Percentiles rank a stretch among this genome's conserved stretches.
These are phyloP conservation scores for Macroteleia sp. DNA, from an alignment of 2,888 invertebrate genomes.

Conservation along the genomic window DNA sequence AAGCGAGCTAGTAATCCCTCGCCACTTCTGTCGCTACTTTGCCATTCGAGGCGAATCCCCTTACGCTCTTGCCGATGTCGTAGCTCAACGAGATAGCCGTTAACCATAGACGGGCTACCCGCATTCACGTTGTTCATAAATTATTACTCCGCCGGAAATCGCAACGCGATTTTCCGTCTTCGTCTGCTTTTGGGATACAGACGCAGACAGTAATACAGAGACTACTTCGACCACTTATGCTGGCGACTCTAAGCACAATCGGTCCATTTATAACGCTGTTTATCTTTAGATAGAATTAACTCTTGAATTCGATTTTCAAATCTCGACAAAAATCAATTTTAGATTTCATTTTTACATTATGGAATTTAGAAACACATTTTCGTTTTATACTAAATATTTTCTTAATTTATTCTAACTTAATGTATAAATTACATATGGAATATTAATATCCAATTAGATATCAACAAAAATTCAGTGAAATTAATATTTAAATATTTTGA, in stretches of 20 bases:
- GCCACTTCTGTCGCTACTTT: constrained; percentile 39
- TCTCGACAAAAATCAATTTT: too few species aligned
- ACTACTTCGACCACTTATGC: too few species aligned
- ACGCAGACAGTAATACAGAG: too few species aligned
- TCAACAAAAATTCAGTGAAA: too few species aligned
- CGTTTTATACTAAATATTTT: too few species aligned
- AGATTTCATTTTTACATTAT: too few species aligned
- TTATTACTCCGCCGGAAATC: constrained; percentile 55
- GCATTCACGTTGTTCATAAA: constrained; percentile 52
- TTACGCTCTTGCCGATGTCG: constrained; percentile 35
- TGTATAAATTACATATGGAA: too few species aligned
- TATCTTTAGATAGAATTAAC: constrained; percentile 45
- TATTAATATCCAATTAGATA: too few species aligned
- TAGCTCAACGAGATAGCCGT: constrained; percentile 56
- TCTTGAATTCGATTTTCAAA: constrained; percentile 12
- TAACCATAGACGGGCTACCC: constrained; percentile 53
- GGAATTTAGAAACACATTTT: too few species aligned
- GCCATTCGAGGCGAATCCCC: constrained; percentile 48
- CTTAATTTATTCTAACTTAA: too few species aligned
- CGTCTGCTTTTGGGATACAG: neutral
- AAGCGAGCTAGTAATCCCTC: constrained; percentile 52
- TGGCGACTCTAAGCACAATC: constrained; percentile 33
- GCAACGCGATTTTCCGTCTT: constrained; percentile 20
- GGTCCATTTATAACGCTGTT: constrained; percentile 47
- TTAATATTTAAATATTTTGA: too few species aligned